These are phyloP conservation scores for Alviniconcha strummeri DNA, from an alignment of 2,888 invertebrate genomes.

Conservation along the genomic window DNA sequence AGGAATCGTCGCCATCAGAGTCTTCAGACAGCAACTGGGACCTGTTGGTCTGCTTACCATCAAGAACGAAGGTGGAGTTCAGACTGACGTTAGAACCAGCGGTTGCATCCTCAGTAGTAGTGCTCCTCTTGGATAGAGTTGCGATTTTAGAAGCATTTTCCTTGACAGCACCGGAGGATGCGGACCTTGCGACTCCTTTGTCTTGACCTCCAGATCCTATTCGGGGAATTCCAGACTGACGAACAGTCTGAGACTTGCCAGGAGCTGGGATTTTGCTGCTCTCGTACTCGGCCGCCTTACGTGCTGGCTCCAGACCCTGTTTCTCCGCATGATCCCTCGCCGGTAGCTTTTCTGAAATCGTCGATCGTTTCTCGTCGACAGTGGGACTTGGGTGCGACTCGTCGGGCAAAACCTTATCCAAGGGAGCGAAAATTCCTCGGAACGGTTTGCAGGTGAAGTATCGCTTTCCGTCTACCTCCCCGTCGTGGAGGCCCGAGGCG, in stretches of 20 bases:
- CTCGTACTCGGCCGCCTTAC: conserved; percentile 19
- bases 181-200: conserved; percentile 12
- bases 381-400: neutral
- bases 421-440: conserved; percentile 81
- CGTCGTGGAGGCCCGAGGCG: conserved; percentile 80
- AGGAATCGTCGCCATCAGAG: conserved; percentile 26
- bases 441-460: conserved; percentile 80
- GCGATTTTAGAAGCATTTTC: conserved; percentile 22
- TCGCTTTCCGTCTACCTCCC: conserved; percentile 78
- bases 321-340: conserved; percentile 13
- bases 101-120: conserved; percentile 9
- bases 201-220: conserved; percentile 14
- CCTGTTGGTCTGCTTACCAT: conserved; percentile 36
- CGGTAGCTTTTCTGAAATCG: neutral
- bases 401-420: conserved; percentile 75
- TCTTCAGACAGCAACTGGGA: conserved; percentile 39
- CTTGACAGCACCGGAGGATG: conserved; percentile 21
- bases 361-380: neutral
- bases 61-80: conserved; percentile 53
- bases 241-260: conserved; percentile 36
- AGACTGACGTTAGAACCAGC: conserved; percentile 38
- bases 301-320: neutral
- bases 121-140: conserved; percentile 1
- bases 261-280: conserved; percentile 22
- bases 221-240: conserved; percentile 35